Evolutionary conservation across 2,797 vertebrate species (phyloP).

Genomic region (Propithecus perrieri): DNA sequence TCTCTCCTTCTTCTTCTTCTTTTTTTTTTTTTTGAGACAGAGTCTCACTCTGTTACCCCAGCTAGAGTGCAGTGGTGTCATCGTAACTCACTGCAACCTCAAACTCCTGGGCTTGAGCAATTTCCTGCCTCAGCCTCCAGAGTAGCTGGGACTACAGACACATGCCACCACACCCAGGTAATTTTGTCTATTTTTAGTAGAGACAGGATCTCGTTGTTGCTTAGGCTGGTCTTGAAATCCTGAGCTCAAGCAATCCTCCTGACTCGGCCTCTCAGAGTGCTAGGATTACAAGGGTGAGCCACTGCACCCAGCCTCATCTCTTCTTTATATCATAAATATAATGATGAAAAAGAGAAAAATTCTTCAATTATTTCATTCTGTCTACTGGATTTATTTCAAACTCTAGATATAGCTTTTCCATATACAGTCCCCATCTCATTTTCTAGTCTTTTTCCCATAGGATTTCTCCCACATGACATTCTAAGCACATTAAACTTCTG

Average conservation of each 20-base stretch:
- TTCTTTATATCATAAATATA: neutral
- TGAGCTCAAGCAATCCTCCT: neutral
- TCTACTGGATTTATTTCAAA: slow-evolving; percentile 26
- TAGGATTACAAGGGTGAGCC: neutral
- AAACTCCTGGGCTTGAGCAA: neutral
- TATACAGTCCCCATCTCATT: neutral
- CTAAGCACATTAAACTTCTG: neutral
- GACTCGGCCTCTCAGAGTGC: neutral
- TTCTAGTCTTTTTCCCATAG: neutral
- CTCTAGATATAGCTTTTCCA: neutral
- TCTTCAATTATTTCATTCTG: neutral
- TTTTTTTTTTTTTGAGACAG: neutral
- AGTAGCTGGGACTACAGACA: neutral
- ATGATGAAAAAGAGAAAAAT: neutral
- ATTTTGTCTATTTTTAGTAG: too few relatives aligned
- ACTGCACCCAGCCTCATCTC: neutral
- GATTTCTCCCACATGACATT: neutral
- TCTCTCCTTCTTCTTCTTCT: neutral
- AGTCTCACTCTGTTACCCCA: neutral
- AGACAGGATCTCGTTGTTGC: too few relatives aligned
- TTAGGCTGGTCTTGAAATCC: too few relatives aligned
- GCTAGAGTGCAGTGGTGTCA: neutral
- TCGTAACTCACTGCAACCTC: neutral
- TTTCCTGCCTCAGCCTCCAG: neutral
- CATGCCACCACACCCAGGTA: neutral